phyloP scores from a whole-genome alignment of 2,113 vertebrate species.

The Rhabdornis inornatus region DNA sequence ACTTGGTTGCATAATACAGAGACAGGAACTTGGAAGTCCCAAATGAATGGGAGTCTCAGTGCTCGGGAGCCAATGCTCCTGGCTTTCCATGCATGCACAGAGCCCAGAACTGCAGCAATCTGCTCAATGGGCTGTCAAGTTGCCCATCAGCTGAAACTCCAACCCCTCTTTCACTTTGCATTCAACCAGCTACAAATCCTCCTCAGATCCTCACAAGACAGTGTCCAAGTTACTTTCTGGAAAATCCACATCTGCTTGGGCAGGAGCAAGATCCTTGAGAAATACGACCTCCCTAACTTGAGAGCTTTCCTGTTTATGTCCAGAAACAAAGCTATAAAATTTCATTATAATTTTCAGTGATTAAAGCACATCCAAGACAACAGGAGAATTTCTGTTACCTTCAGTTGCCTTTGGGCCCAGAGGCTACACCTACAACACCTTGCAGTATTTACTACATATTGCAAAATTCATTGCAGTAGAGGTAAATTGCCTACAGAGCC shows the following conservation, averaged over 20 bases:
- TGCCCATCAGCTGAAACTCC: neutral
- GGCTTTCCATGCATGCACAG: neutral
- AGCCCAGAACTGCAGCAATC: neutral
- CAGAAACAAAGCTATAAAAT: neutral
- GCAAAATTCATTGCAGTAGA: neutral
- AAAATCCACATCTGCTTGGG: neutral
- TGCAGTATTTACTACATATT: neutral
- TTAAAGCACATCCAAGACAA: neutral
- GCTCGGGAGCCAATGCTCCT: neutral
- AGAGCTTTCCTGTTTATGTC: neutral
- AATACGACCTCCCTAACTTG: neutral
- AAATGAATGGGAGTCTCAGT: neutral
- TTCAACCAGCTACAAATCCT: neutral
- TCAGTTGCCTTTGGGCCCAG: neutral
- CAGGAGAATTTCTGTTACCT: neutral
- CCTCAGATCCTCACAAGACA: neutral
- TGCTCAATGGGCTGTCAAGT: neutral
- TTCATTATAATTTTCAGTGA: neutral
- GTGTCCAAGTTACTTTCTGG: neutral
- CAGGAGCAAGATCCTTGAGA: neutral
- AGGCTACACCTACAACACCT: neutral
- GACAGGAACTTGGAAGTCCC: conserved; percentile 21
- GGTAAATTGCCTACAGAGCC: neutral
- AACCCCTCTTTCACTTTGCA: neutral
- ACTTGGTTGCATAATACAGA: neutral